Percentiles rank a stretch among this genome's conserved stretches.
phyloP scores from a whole-genome alignment of 1,140 invertebrate genomes.

The Calephelis nemesis region DNA sequence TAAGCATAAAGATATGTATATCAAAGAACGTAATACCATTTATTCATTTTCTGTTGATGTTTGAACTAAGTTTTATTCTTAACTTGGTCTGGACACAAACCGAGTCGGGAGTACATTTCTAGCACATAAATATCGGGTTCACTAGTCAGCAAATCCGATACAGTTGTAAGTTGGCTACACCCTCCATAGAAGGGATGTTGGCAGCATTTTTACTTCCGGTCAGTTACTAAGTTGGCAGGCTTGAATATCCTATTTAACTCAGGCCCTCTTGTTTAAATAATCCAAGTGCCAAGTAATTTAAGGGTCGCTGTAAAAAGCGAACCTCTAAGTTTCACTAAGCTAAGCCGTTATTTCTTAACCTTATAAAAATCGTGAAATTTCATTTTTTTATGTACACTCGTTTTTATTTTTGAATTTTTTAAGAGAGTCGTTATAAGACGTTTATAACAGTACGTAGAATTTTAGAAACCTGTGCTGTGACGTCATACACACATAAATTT shows the following conservation, averaged over 20 bases:
- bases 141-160: slow-evolving; percentile 19
- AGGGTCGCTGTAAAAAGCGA: slow-evolving; percentile 13
- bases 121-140: slow-evolving; percentile 1
- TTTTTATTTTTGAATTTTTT: not conserved
- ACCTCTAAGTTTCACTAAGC: not conserved
- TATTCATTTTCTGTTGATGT: no score
- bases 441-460: no score
- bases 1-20: no score
- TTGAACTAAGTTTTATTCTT: no score
- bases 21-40: no score
- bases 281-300: slow-evolving; percentile 22
- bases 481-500: no score
- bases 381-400: no score
- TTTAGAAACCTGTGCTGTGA: no score
- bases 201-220: slow-evolving; percentile 24
- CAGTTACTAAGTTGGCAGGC: slow-evolving; percentile 25
- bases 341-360: not conserved
- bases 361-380: no score
- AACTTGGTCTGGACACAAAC: no score
- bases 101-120: not conserved
- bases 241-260: slow-evolving; percentile 18
- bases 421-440: not conserved
- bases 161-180: slow-evolving; percentile 15
- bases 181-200: slow-evolving; percentile 21
- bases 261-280: slow-evolving; percentile 15